Evolutionary conservation across 2,888 invertebrate genomes (phyloP).

Genomic region (Orchesella flavescens): DNA sequence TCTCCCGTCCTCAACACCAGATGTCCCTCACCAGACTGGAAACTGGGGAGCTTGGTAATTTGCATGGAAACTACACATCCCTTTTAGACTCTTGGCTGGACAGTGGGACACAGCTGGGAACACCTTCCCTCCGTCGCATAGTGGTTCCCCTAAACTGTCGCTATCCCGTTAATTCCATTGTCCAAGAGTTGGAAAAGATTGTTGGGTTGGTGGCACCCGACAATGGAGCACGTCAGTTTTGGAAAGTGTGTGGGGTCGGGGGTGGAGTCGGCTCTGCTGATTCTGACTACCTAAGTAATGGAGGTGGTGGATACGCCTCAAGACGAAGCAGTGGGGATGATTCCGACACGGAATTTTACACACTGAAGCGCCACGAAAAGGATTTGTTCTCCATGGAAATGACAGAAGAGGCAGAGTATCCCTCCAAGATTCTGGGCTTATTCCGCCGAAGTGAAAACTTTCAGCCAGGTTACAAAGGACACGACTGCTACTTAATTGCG

Average conservation of each 20-base stretch:
- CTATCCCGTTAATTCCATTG: conserved; percentile 67
- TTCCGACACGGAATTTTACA: conserved; percentile 5
- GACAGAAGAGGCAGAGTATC: conserved; percentile 67
- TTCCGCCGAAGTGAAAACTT: conserved; percentile 68
- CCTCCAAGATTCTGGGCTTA: conserved; percentile 62
- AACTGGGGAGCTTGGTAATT: conserved; percentile 77
- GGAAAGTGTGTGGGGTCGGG: conserved; percentile 51
- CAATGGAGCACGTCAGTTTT: conserved; percentile 66
- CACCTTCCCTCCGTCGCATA: conserved; percentile 75
- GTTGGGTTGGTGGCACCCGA: conserved; percentile 71
- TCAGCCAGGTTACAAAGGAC: conserved; percentile 52
- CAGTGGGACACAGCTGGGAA: conserved; percentile 77
- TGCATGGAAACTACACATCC: conserved; percentile 77
- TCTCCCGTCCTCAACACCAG: conserved; percentile 41
- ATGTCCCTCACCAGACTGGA: conserved; percentile 36
- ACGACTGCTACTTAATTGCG: conserved; percentile 75
- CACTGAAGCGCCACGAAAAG: conserved; percentile 34
- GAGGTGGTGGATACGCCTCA: conserved; percentile 18
- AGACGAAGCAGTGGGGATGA: conserved; percentile 32
- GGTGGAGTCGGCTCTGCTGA: not conserved
- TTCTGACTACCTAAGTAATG: conserved; percentile 12
- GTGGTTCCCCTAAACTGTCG: conserved; percentile 62
- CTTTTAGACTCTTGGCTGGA: conserved; percentile 79
- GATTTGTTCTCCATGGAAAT: conserved; percentile 45
- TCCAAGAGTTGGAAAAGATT: conserved; percentile 70